Percentiles rank a stretch among this genome's conserved stretches.
These are phyloP conservation scores for Baronia brevicornis DNA, from an alignment of 2,888 invertebrate genomes.

Conservation along the genomic window DNA sequence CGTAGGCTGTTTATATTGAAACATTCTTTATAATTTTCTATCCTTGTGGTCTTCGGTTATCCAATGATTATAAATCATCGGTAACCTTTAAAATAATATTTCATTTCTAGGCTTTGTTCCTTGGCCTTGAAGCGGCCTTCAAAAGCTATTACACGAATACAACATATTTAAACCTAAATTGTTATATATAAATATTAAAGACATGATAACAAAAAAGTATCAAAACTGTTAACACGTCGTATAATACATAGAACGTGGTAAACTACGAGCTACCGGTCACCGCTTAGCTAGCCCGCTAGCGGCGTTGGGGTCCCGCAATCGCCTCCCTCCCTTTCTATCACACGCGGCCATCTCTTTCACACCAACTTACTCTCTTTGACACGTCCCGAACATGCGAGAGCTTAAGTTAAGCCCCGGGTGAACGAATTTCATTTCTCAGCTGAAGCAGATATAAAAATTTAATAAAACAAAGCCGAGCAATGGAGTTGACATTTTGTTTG, in stretches of 20 bases:
- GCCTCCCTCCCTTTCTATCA: constrained; percentile 24
- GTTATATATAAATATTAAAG: constrained; percentile 1
- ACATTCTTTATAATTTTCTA: no score
- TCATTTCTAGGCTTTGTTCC: no score
- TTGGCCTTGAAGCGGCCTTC: no score
- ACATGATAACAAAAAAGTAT: constrained; percentile 31
- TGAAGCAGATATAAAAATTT: constrained; percentile 35
- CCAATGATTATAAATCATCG: no score
- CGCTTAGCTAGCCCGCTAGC: constrained; percentile 34
- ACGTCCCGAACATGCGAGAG: constrained; percentile 30
- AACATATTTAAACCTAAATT: no score
- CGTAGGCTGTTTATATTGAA: no score
- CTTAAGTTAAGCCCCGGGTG: constrained; percentile 28
- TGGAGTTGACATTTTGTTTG: no score
- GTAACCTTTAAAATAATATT: no score
- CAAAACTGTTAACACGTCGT: constrained; percentile 32
- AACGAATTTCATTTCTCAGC: constrained; percentile 30
- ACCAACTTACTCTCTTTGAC: constrained; percentile 27
- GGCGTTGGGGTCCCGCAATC: constrained; percentile 25
- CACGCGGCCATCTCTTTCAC: constrained; percentile 22
- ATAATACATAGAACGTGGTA: constrained; percentile 37
- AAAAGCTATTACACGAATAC: no score
- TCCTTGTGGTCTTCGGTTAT: no score
- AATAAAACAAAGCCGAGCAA: constrained; percentile 31
- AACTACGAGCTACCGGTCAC: constrained; percentile 41